phyloP scores from a whole-genome alignment of 2,113 vertebrate genomes.

The Shinisaurus crocodilurus region DNA sequence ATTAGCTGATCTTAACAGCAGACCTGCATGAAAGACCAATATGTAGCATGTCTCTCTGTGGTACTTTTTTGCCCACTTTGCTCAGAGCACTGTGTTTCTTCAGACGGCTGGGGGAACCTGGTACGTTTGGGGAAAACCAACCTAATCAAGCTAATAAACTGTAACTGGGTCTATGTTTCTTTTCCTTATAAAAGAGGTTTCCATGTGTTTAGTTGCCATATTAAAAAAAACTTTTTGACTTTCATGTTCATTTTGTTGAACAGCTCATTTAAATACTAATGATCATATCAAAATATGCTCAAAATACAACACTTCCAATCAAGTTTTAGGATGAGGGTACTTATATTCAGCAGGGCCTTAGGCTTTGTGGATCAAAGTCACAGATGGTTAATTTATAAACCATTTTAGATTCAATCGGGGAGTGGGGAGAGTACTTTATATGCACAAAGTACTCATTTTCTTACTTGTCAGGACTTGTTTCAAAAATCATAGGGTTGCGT shows the following conservation, averaged over 20 bases:
- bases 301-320: not conserved
- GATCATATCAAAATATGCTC: not conserved
- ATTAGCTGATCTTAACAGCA: no score
- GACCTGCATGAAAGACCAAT: not conserved
- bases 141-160: no score
- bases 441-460: not conserved
- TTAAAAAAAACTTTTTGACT: not conserved
- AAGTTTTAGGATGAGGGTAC: not conserved
- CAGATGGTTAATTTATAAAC: constrained; percentile 15
- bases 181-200: not conserved
- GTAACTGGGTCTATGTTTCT: not conserved
- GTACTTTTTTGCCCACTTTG: not conserved
- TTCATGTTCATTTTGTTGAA: not conserved
- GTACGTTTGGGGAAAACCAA: not conserved
- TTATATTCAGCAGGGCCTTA: not conserved
- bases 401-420: constrained; percentile 2
- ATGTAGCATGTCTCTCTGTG: not conserved
- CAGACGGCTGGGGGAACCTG: not conserved
- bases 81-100: not conserved
- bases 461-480: not conserved
- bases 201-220: not conserved
- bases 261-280: not conserved
- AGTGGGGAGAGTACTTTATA: not conserved
- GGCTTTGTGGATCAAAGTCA: constrained; percentile 19
- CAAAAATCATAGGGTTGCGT: not conserved